Conservation (phyloP, 1,140 invertebrate species). For the Chionoecetes opilio region DNA sequence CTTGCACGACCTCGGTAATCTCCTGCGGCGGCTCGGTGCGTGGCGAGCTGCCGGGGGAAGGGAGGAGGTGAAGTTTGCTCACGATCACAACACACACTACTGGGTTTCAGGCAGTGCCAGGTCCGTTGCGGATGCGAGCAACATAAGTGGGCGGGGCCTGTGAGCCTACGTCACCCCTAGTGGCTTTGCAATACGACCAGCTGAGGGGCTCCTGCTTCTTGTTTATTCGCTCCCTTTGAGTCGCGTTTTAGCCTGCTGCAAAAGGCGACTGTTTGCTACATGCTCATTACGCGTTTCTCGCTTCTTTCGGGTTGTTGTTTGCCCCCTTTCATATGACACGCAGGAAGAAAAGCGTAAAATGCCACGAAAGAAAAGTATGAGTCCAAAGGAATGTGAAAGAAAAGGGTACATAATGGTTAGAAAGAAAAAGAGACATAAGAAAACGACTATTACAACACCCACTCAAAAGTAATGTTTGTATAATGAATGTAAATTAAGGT, state of each 20-base stretch:
- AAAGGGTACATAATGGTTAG: not conserved
- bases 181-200: not conserved
- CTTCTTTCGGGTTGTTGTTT: not conserved
- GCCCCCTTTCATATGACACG: not conserved
- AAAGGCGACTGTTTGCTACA: not conserved
- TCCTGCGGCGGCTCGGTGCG: conserved; percentile 22
- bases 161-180: not conserved
- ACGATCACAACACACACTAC: conserved; percentile 50
- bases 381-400: not conserved
- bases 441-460: not conserved
- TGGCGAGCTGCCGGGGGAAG: not conserved
- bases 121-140: not conserved
- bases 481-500: not conserved
- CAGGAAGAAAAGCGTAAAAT: not conserved
- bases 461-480: conserved; percentile 30
- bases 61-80: not conserved
- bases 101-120: not conserved
- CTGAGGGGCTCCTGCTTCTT: not conserved
- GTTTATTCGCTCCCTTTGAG: not conserved
- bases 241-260: not conserved
- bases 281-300: not conserved
- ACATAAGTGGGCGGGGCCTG: not conserved
- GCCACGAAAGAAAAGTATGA: not conserved
- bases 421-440: not conserved
- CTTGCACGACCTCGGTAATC: not conserved